Percentiles rank a stretch among this genome's conserved stretches.
Evolutionary conservation across 2,888 invertebrate genomes (phyloP).

Genomic region (Drosophila limbata): DNA sequence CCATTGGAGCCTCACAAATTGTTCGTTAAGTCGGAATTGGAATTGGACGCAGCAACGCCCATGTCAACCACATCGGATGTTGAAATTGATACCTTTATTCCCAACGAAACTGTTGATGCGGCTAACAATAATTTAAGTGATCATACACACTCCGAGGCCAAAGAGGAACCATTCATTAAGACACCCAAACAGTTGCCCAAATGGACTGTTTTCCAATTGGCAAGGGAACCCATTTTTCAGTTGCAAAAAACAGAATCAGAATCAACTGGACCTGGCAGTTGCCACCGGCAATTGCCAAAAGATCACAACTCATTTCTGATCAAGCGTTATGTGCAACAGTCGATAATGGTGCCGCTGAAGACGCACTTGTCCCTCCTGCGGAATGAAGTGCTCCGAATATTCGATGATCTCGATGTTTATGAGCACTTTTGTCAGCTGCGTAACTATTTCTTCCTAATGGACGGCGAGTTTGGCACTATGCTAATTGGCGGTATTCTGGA

Average conservation of each 20-base stretch:
- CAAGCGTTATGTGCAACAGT: constrained; percentile 87
- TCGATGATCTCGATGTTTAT: constrained; percentile 88
- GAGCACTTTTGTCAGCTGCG: constrained; percentile 91
- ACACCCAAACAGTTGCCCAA: not conserved
- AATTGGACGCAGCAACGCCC: constrained; percentile 41
- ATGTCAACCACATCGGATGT: constrained; percentile 69
- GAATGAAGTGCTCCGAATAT: constrained; percentile 89
- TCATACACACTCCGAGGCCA: not conserved
- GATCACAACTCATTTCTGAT: constrained; percentile 44
- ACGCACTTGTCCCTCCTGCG: constrained; percentile 90
- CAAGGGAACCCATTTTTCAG: not conserved
- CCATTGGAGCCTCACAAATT: constrained; percentile 50
- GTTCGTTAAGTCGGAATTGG: constrained; percentile 26
- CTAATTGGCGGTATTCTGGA: constrained; percentile 90
- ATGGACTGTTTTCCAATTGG: not conserved
- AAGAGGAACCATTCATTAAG: not conserved
- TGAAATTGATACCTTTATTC: constrained; percentile 39
- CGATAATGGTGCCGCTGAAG: constrained; percentile 89
- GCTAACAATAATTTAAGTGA: constrained; percentile 37
- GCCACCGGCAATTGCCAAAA: not conserved
- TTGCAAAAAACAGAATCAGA: not conserved
- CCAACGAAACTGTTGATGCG: constrained; percentile 28
- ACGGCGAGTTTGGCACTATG: constrained; percentile 91
- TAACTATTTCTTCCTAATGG: constrained; percentile 92
- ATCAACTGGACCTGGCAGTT: not conserved